Percentiles rank a stretch among this genome's conserved stretches.
phyloP scores from a whole-genome alignment of 2,113 vertebrate species.

The Lepus americanus region DNA sequence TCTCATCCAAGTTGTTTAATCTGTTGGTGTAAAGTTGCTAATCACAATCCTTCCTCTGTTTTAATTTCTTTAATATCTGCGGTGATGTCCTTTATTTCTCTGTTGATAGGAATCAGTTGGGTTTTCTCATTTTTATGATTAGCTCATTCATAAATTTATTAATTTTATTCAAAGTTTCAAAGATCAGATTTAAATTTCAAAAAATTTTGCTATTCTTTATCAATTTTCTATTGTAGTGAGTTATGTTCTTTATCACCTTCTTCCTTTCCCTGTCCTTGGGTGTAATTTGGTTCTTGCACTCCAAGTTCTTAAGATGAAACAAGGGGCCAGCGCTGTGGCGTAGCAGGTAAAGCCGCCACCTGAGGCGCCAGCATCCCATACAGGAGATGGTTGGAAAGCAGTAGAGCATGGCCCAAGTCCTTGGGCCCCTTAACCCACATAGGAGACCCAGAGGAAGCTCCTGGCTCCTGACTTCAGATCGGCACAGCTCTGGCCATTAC shows the following conservation, averaged over 20 bases:
- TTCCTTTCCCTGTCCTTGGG: not conserved
- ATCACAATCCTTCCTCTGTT: not conserved
- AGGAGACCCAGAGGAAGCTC: too few species aligned
- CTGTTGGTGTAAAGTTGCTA: not conserved
- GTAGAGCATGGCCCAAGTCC: too few species aligned
- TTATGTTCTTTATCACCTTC: not conserved
- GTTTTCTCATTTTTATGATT: not conserved
- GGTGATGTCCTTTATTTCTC: not conserved
- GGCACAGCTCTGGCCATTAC: too few species aligned
- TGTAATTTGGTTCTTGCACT: not conserved
- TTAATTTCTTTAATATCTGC: not conserved
- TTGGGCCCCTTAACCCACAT: too few species aligned
- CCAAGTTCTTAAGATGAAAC: not conserved
- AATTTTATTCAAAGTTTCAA: slow-evolving; percentile 22
- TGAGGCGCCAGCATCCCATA: too few species aligned
- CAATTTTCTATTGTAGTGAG: slow-evolving; percentile 25
- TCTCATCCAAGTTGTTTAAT: not conserved
- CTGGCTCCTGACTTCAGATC: too few species aligned
- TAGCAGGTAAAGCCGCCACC: too few species aligned
- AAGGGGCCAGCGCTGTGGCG: too few species aligned
- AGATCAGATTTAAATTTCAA: slow-evolving; percentile 7
- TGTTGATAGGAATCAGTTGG: not conserved
- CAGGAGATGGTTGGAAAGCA: too few species aligned
- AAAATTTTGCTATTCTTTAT: not conserved
- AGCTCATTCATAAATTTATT: not conserved